A percentile compares a stretch with the other conserved stretches of the same genome.
phyloP scores from a whole-genome alignment of 2,113 vertebrate species.

The Dunckerocampus dactyliophorus region DNA sequence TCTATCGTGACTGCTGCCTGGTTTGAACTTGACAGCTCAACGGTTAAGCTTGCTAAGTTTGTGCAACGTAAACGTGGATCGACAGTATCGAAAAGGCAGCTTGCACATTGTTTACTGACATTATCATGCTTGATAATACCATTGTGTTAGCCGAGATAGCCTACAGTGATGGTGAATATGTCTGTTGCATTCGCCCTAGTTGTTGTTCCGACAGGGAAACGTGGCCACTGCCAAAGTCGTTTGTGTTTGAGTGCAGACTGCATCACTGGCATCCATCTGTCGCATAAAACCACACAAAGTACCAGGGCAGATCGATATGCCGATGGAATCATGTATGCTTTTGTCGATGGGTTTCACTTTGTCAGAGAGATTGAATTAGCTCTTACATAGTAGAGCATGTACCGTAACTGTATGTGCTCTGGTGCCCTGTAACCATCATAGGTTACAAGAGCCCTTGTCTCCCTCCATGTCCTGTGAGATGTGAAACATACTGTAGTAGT shows the following conservation, averaged over 20 bases:
- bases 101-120: background rate
- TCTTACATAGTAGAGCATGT: background rate
- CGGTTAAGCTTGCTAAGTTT: slow-evolving; percentile 15
- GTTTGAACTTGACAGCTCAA: slow-evolving; percentile 18
- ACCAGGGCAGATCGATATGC: slow-evolving; percentile 31
- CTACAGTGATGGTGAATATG: slow-evolving; percentile 7
- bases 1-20: background rate
- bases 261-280: slow-evolving; percentile 56
- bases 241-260: slow-evolving; percentile 29
- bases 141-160: slow-evolving; percentile 1
- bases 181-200: slow-evolving; percentile 58
- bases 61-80: background rate
- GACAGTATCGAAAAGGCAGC: too few species aligned
- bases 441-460: slow-evolving; percentile 5
- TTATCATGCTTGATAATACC: background rate
- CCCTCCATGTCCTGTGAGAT: background rate
- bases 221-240: slow-evolving; percentile 48
- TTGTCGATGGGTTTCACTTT: slow-evolving; percentile 12
- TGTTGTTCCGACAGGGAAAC: slow-evolving; percentile 63
- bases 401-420: background rate
- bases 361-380: slow-evolving; percentile 6
- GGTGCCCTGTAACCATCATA: background rate
- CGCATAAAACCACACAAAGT: slow-evolving; percentile 42
- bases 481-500: background rate
- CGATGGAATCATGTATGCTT: slow-evolving; percentile 18